phyloP scores from a whole-genome alignment of 2,113 vertebrate genomes.

The Eonycteris spelaea region DNA sequence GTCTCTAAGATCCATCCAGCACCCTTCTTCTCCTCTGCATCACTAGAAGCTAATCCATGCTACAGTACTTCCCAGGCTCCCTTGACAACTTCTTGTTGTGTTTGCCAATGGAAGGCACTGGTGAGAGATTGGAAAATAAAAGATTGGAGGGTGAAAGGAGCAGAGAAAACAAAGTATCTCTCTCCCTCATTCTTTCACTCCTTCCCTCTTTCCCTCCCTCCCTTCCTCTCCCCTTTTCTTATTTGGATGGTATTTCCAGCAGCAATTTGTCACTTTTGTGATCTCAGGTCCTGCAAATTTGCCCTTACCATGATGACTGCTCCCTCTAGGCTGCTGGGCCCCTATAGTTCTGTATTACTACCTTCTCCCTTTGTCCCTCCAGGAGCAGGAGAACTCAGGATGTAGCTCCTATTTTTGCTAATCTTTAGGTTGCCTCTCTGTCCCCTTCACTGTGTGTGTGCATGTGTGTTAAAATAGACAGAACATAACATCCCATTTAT shows the following conservation, averaged over 20 bases:
- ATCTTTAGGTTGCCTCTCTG: neutral
- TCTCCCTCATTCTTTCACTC: neutral
- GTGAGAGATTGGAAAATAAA: neutral
- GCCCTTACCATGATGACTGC: neutral
- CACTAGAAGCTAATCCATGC: neutral
- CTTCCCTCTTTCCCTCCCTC: neutral
- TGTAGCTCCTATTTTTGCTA: neutral
- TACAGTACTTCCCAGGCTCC: neutral
- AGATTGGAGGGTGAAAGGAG: neutral
- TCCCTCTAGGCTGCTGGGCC: neutral
- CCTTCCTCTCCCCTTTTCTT: neutral
- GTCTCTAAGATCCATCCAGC: neutral
- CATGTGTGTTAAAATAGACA: neutral
- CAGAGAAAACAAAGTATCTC: neutral
- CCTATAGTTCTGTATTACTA: neutral
- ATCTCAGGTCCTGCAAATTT: neutral
- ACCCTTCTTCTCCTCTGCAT: neutral
- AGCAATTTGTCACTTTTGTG: neutral
- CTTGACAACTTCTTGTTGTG: neutral
- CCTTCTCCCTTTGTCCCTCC: neutral
- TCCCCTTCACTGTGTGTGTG: neutral
- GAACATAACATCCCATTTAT: neutral
- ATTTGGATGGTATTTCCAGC: constrained; percentile 2
- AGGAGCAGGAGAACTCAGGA: neutral
- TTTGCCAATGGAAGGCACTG: neutral